A percentile compares a stretch with the other conserved stretches of the same genome.
Conservation (phyloP, 2,113 vertebrate species). For the Copsychus sechellarum region DNA sequence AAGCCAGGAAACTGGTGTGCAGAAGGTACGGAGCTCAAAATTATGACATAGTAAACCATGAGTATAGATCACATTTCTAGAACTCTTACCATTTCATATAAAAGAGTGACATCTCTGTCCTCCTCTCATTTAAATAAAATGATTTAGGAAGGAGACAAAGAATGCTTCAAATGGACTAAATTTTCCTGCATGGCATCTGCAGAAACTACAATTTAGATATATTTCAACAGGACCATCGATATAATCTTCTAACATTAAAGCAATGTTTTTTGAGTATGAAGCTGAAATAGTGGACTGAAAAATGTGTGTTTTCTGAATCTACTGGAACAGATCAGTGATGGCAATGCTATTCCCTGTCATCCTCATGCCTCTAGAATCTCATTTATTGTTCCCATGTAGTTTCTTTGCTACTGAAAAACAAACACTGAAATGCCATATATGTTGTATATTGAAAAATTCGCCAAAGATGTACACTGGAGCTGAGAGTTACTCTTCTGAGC, state of each 20-base stretch:
- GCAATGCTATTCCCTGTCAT: not conserved
- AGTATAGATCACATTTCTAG: not conserved
- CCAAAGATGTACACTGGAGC: not conserved
- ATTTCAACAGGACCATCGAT: not conserved
- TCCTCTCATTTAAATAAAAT: constrained; percentile 26
- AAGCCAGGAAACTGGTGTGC: not conserved
- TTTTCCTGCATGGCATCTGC: not conserved
- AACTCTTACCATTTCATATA: constrained; percentile 27
- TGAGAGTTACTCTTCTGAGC: not conserved
- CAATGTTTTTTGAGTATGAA: not conserved
- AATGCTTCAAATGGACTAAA: not conserved
- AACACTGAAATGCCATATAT: not conserved
- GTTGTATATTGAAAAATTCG: not conserved
- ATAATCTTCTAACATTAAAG: not conserved
- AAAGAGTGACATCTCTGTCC: constrained; percentile 31
- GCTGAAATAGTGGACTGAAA: not conserved
- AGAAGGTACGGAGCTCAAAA: not conserved
- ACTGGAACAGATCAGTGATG: not conserved
- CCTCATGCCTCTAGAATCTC: not conserved
- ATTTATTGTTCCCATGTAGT: not conserved
- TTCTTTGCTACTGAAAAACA: not conserved
- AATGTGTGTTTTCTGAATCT: not conserved
- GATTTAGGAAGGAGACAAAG: constrained; percentile 15
- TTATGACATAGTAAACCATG: not conserved
- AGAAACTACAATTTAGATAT: not conserved